Conservation (phyloP, 64 coral and sea anemone genomes). For the Catalaphyllia jardinei region DNA sequence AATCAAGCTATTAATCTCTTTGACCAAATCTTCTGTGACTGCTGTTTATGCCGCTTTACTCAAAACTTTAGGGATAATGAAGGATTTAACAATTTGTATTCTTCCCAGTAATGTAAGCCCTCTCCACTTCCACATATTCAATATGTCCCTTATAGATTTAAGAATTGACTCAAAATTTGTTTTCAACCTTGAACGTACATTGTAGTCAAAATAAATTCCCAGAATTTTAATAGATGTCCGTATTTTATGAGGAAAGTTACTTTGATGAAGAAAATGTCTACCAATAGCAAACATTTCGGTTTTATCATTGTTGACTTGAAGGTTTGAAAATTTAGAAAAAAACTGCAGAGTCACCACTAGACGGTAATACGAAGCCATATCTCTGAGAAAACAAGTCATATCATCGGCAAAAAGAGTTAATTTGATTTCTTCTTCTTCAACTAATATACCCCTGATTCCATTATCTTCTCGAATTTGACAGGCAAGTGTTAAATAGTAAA, state of each 20-base stretch:
- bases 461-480: constrained; percentile 6
- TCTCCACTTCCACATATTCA: too few species aligned
- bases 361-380: background rate
- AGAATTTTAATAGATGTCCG: background rate
- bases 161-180: constrained; percentile 3
- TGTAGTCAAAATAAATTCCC: background rate
- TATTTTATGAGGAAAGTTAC: background rate
- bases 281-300: constrained; percentile 15
- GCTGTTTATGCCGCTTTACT: background rate
- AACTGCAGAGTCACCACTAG: background rate
- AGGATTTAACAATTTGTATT: constrained; percentile 25
- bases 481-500: constrained; percentile 18
- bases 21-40: background rate
- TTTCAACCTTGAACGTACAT: background rate
- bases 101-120: background rate
- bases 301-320: background rate
- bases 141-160: background rate
- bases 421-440: constrained; percentile 40
- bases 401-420: constrained; percentile 21
- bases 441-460: constrained; percentile 25
- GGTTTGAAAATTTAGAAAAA: background rate
- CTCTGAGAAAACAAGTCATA: background rate
- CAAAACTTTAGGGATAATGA: constrained; percentile 19
- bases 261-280: background rate
- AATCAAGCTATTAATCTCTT: constrained; percentile 26